These are phyloP conservation scores for Brachypodius melanocephalos DNA, from an alignment of 2,113 vertebrate genomes.

Conservation along the genomic window DNA sequence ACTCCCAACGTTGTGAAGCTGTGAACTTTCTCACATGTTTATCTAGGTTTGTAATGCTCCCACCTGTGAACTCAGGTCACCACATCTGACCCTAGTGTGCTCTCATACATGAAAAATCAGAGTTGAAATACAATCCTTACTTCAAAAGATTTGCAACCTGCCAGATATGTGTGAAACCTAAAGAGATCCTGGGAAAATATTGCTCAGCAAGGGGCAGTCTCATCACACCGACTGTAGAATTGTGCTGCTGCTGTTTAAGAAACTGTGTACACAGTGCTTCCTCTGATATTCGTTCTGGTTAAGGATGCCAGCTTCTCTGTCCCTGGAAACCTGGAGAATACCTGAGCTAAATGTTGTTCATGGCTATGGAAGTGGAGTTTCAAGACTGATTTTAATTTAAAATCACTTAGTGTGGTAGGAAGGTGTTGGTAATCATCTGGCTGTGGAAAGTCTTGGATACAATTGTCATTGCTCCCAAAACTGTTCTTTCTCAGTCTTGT, in stretches of 20 bases:
- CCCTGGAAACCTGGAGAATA: background rate
- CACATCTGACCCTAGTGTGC: background rate
- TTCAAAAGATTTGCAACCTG: background rate
- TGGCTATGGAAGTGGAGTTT: background rate
- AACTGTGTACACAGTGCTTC: background rate
- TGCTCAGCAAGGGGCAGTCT: slow-evolving; percentile 47
- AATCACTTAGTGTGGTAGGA: background rate
- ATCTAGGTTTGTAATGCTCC: background rate
- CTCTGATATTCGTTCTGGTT: background rate
- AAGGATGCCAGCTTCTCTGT: background rate
- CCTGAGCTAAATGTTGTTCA: background rate
- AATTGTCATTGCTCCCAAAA: background rate
- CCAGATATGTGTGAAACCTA: background rate
- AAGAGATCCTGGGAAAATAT: background rate
- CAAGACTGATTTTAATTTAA: background rate
- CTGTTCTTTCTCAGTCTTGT: background rate
- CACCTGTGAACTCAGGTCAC: background rate
- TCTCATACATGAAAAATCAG: background rate
- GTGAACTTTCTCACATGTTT: background rate
- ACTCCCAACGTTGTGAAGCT: background rate
- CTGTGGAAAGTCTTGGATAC: background rate
- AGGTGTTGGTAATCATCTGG: background rate
- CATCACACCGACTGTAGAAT: background rate
- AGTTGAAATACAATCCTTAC: background rate
- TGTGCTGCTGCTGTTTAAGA: background rate